Conservation (phyloP, 2,797 vertebrate species). For the Cuniculus paca region DNA sequence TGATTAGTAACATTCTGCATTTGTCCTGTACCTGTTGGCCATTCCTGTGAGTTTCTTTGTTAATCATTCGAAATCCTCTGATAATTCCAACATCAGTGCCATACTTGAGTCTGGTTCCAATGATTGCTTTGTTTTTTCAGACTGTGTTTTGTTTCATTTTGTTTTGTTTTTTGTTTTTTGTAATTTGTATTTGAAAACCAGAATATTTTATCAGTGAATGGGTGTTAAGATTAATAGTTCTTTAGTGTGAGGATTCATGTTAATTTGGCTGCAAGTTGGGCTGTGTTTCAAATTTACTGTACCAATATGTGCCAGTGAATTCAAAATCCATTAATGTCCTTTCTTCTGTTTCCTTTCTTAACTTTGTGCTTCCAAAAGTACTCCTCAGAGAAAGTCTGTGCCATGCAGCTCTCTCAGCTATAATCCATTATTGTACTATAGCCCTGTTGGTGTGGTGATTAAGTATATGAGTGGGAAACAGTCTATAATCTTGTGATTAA, state of each 20-base stretch:
- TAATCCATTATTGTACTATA: neutral
- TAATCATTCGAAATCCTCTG: constrained; percentile 41
- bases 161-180: neutral
- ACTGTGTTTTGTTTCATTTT: neutral
- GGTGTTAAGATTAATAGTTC: neutral
- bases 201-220: neutral
- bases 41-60: neutral
- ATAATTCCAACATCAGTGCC: neutral
- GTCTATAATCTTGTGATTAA: neutral
- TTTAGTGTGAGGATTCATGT: neutral
- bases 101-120: neutral
- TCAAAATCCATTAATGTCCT: constrained; percentile 37
- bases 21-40: neutral
- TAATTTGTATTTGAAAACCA: neutral
- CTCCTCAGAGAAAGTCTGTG: neutral
- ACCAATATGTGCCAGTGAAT: neutral
- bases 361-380: neutral
- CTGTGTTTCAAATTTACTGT: neutral
- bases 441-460: neutral
- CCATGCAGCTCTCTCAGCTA: neutral
- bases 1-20: neutral
- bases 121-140: constrained; percentile 14
- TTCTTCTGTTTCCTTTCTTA: neutral
- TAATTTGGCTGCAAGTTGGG: neutral
- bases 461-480: neutral